Evolutionary conservation across 2,113 vertebrate species (phyloP).

Genomic region (Elanoides forficatus): DNA sequence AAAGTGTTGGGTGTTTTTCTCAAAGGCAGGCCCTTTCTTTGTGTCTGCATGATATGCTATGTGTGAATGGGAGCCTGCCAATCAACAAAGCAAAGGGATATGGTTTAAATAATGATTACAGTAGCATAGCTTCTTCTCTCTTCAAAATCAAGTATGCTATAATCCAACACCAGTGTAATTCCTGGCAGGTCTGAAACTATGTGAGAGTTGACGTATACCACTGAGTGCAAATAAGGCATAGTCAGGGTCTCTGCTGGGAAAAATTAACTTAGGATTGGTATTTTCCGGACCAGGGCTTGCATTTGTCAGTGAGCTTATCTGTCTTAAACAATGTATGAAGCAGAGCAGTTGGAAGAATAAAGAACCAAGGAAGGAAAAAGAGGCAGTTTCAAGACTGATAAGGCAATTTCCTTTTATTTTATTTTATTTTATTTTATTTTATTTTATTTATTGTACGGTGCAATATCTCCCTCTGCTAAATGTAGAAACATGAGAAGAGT

Average conservation of each 20-base stretch:
- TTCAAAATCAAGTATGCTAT: background rate
- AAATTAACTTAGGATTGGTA: background rate
- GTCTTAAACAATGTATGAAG: background rate
- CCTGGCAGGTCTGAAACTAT: background rate
- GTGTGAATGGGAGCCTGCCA: background rate
- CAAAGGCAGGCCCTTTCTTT: background rate
- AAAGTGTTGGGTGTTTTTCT: background rate
- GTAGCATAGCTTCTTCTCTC: background rate
- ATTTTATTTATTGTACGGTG: background rate
- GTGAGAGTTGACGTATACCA: background rate
- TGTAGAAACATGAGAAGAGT: background rate
- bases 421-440: background rate
- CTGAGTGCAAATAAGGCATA: background rate
- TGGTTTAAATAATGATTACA: background rate
- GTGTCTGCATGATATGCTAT: background rate
- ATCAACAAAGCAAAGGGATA: background rate
- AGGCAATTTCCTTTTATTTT: background rate
- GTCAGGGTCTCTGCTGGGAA: background rate
- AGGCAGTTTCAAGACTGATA: background rate
- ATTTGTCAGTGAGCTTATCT: background rate
- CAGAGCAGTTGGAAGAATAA: background rate
- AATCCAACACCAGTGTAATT: background rate
- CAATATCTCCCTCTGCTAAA: background rate
- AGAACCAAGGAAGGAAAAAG: background rate
- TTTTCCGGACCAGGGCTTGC: background rate